Percentiles rank a stretch among this genome's conserved stretches.
Evolutionary conservation across 1,140 invertebrate genomes (phyloP).

Genomic region (Aphelenchoides besseyi): DNA sequence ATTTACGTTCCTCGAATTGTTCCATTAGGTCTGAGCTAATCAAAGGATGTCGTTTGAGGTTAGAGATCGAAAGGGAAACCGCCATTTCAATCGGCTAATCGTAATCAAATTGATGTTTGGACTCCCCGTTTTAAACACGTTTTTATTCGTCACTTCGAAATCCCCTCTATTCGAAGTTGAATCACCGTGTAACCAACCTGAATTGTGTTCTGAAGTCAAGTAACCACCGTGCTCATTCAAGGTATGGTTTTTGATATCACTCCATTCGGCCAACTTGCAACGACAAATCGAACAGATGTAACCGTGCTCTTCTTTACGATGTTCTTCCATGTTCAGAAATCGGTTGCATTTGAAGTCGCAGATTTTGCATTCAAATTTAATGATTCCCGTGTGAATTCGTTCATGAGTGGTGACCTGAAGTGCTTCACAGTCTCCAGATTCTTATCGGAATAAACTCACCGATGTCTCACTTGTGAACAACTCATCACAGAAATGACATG

Average conservation of each 20-base stretch:
- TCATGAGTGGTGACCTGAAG: conserved; percentile 60
- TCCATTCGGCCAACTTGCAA: conserved; percentile 55
- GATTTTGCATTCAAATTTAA: conserved; percentile 62
- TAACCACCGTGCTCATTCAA: conserved; percentile 59
- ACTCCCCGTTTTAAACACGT: neutral
- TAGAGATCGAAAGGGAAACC: too few species aligned
- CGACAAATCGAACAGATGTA: conserved; percentile 60
- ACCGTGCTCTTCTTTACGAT: conserved; percentile 59
- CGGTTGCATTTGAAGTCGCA: conserved; percentile 61
- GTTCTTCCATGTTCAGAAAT: conserved; percentile 60
- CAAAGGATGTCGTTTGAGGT: too few species aligned
- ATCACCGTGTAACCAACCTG: conserved; percentile 41
- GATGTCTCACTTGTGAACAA: conserved; percentile 59
- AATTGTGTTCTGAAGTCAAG: conserved; percentile 52
- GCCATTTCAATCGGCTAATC: neutral
- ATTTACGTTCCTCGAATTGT: too few species aligned
- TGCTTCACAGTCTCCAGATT: too few species aligned
- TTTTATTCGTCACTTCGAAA: neutral
- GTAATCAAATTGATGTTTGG: neutral
- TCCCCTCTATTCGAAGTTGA: neutral
- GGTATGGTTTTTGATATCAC: conserved; percentile 60
- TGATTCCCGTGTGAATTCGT: conserved; percentile 61
- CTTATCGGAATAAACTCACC: conserved; percentile 36
- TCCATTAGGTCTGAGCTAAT: too few species aligned
- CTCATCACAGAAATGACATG: conserved; percentile 61